A percentile compares a stretch with the other conserved stretches of the same genome.
These are phyloP conservation scores for Schizaphis graminum DNA, from an alignment of 2,888 invertebrate species.

Conservation along the genomic window DNA sequence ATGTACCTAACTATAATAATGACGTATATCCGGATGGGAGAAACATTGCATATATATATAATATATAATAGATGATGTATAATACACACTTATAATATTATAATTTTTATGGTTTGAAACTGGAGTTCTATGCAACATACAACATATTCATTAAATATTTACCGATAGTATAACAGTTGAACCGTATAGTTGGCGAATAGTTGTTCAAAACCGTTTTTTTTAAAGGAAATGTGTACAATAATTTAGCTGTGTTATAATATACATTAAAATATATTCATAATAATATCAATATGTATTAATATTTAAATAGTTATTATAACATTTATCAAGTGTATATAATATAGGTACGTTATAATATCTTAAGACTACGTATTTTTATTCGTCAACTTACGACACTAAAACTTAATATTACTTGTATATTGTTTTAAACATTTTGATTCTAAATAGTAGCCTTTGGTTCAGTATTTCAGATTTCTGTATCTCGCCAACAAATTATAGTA, in stretches of 20 bases:
- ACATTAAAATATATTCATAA: background rate
- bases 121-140: background rate
- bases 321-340: too few species aligned
- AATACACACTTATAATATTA: background rate
- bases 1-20: background rate
- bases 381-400: background rate
- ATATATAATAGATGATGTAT: background rate
- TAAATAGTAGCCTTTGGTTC: background rate
- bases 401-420: too few species aligned
- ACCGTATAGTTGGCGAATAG: background rate
- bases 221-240: background rate
- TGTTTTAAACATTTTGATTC: too few species aligned
- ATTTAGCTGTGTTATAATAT: background rate
- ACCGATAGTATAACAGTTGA: background rate
- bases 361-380: background rate
- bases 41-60: background rate
- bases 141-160: background rate
- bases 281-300: background rate
- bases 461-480: background rate
- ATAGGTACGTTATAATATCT: too few species aligned
- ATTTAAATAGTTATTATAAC: too few species aligned
- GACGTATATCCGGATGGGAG: background rate
- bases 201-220: background rate
- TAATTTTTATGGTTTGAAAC: background rate
- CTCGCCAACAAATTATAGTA: background rate